phyloP scores from a whole-genome alignment of 37 sponge, comb jelly and placozoan species.

The Sycon ciliatum region DNA sequence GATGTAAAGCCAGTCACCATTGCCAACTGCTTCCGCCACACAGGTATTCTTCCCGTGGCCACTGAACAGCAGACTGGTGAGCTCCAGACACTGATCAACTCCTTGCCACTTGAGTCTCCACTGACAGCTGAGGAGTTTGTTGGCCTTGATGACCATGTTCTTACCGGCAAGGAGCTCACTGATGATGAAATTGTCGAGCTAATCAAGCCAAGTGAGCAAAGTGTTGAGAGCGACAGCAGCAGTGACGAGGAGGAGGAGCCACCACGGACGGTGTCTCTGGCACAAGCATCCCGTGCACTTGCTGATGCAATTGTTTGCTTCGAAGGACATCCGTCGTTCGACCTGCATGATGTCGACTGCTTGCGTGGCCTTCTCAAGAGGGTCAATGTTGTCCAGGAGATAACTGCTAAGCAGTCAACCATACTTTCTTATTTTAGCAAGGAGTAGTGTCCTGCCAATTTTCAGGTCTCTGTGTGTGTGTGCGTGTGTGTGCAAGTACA shows the following conservation, averaged over 20 bases:
- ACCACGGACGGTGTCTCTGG: background rate
- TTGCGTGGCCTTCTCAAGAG: background rate
- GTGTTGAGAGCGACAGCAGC: background rate
- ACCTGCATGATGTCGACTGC: background rate
- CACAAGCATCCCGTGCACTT: background rate
- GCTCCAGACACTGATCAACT: background rate
- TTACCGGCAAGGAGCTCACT: background rate
- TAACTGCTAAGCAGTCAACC: background rate
- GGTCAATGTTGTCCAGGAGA: background rate
- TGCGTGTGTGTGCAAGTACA: too few relatives aligned
- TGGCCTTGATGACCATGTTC: background rate
- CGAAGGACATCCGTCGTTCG: background rate
- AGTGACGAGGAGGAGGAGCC: background rate
- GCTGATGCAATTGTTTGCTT: background rate
- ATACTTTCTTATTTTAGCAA: background rate
- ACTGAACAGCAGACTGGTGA: background rate
- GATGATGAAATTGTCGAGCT: background rate
- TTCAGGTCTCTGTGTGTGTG: too few relatives aligned
- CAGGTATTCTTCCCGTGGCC: background rate
- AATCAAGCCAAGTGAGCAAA: background rate
- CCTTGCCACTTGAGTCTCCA: background rate
- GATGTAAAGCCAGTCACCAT: background rate
- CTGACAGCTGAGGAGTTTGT: background rate
- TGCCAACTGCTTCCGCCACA: conserved; percentile 21
- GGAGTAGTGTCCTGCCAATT: too few relatives aligned